Evolutionary conservation across 92 coral and sea anemone species (phyloP).

Genomic region (Zoanthus gigantus): DNA sequence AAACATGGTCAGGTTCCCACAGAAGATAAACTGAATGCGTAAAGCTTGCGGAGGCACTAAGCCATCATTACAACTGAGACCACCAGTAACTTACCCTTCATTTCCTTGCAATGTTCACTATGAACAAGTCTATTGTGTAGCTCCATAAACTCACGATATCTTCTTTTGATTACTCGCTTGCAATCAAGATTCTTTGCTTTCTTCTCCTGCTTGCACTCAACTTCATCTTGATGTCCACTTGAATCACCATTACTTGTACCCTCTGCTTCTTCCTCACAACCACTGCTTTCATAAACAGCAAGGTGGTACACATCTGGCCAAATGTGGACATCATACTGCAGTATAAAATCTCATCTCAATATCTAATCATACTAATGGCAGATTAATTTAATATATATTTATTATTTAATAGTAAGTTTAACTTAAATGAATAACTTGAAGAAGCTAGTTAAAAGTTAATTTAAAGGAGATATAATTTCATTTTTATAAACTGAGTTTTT

Average conservation of each 20-base stretch:
- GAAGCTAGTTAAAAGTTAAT: too few relatives aligned
- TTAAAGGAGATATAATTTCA: too few relatives aligned
- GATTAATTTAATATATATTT: too few relatives aligned
- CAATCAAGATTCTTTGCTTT: conserved; percentile 41
- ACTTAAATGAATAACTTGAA: neutral
- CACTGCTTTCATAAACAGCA: conserved; percentile 58
- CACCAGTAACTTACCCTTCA: conserved; percentile 76
- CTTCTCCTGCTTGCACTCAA: neutral
- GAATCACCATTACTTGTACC: conserved; percentile 23
- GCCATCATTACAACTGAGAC: too few relatives aligned
- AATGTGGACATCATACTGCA: conserved; percentile 83
- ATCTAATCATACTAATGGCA: neutral
- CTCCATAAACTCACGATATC: conserved; percentile 97
- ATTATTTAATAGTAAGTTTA: too few relatives aligned
- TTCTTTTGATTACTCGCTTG: conserved; percentile 77
- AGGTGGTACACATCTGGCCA: conserved; percentile 79
- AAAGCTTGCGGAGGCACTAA: too few relatives aligned
- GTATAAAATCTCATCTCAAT: neutral
- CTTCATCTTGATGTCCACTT: conserved; percentile 5
- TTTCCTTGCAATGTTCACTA: conserved; percentile 68
- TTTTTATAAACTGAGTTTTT: too few relatives aligned
- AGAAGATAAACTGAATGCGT: too few relatives aligned
- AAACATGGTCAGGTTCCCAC: too few relatives aligned
- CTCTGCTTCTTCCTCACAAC: conserved; percentile 5
- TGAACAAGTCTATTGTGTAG: conserved; percentile 82